Conservation (phyloP, 1,140 invertebrate species). For the Drosophila funebris region DNA sequence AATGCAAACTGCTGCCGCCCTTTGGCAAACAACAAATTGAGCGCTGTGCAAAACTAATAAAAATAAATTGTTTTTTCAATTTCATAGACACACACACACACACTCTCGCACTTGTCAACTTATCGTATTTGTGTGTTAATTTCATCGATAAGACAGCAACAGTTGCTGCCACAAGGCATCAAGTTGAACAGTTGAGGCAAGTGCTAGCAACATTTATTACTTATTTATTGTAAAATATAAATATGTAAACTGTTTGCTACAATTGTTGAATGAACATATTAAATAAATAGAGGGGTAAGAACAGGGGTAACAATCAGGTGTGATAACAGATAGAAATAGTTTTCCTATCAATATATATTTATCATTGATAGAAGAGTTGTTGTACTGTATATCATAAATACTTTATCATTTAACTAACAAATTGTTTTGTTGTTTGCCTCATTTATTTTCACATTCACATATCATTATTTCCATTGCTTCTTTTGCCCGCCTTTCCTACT, state of each 20-base stretch:
- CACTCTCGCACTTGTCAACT: conserved; percentile 50
- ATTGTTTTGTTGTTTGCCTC: too few species aligned
- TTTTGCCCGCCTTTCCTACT: too few species aligned
- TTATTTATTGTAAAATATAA: neutral
- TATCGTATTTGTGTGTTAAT: conserved; percentile 31
- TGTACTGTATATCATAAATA: too few species aligned
- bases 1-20: conserved; percentile 1
- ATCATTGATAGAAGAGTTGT: too few species aligned
- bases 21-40: conserved; percentile 1
- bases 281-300: too few species aligned
- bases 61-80: conserved; percentile 66
- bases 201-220: too few species aligned
- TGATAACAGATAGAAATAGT: too few species aligned
- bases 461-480: too few species aligned
- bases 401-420: too few species aligned
- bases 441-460: too few species aligned
- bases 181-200: neutral
- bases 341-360: too few species aligned
- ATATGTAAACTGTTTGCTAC: neutral
- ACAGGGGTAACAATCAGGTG: too few species aligned
- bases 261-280: neutral
- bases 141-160: conserved; percentile 15
- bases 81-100: conserved; percentile 22
- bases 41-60: conserved; percentile 52
- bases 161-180: neutral